These are phyloP conservation scores for Mobula birostris DNA, from an alignment of 2,113 vertebrate species.

Conservation along the genomic window DNA sequence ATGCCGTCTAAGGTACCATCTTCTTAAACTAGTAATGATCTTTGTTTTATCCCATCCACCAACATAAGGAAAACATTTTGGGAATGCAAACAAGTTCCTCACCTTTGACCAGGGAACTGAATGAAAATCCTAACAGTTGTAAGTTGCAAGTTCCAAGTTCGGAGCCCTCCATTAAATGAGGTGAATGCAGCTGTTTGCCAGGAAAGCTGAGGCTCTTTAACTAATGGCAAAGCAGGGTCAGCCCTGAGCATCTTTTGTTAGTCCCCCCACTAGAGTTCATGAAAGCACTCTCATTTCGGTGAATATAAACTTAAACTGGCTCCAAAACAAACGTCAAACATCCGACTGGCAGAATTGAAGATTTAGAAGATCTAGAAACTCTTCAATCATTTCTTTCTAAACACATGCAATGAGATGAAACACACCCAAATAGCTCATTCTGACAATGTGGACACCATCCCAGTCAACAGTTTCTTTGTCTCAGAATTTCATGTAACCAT, in stretches of 20 bases:
- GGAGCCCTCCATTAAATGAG: background rate
- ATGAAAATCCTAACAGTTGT: background rate
- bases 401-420: background rate
- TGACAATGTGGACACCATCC: background rate
- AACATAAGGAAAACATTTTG: background rate
- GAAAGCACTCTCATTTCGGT: constrained; percentile 1
- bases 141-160: background rate
- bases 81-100: background rate
- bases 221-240: background rate
- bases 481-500: background rate
- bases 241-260: background rate
- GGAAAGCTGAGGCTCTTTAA: background rate
- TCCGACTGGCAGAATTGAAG: background rate
- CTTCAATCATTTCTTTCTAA: background rate
- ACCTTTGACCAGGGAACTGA: background rate
- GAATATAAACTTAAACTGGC: background rate
- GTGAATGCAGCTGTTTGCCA: background rate
- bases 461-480: background rate
- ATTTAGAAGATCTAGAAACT: background rate
- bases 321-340: background rate
- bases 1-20: background rate
- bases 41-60: background rate
- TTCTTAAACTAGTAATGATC: background rate
- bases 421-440: background rate
- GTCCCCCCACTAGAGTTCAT: background rate